Base-by-base conservation (phyloP, 2,888 invertebrate genomes). In the Dasypogon diadema region DNA sequence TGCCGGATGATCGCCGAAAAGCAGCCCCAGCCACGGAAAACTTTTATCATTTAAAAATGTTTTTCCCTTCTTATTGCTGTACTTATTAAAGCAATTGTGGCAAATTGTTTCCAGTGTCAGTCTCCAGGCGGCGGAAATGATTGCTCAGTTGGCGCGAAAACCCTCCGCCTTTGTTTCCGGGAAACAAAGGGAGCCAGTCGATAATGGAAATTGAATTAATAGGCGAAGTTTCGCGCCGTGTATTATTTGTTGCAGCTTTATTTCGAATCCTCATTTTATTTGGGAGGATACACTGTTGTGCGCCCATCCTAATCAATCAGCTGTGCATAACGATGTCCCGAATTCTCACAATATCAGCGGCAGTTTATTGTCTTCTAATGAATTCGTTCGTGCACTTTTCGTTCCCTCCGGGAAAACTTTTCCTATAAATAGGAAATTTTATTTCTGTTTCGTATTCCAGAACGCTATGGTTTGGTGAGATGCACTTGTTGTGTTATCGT, bases 31-130 rank as follows among this genome's bases (percentile, higher is more conserved):
- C 22, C 46, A 12, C n/a, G 37, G 22, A 65, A 65, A 65, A 65
- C 65, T 65, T 65, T 65, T 65, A 65, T 65, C 65, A 65, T 65
- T 65, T 65, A 65, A 65, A 65, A 65, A 65, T 65, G 46, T 48
- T 48, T 48, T 46, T n/a, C 65, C 42, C 76, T 12, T 76, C 74
- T 76, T 76, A 76, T 76, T 76, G 74, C 70, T 74, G 54, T 70
- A 58, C 60, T 74, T 76, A 75, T 70, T 70, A 74, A 74, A 74
- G 74, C 76, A 74, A 76, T 76, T 74, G 60, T 54, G 70, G 70
- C 70, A 70, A 70, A 70, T 51, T 70, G 70, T 70, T 70, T 70
- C 21, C 70, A 70, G 60, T 21, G 42, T 34, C 65, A 42, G 42
- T 46, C 65, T 42, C 65, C 24, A 42, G 65, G 65, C 46, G 42